Percentiles rank a stretch among this genome's conserved stretches.
These are phyloP conservation scores for Drosophila ezoana DNA, from an alignment of 2,888 invertebrate genomes.

Conservation along the genomic window DNA sequence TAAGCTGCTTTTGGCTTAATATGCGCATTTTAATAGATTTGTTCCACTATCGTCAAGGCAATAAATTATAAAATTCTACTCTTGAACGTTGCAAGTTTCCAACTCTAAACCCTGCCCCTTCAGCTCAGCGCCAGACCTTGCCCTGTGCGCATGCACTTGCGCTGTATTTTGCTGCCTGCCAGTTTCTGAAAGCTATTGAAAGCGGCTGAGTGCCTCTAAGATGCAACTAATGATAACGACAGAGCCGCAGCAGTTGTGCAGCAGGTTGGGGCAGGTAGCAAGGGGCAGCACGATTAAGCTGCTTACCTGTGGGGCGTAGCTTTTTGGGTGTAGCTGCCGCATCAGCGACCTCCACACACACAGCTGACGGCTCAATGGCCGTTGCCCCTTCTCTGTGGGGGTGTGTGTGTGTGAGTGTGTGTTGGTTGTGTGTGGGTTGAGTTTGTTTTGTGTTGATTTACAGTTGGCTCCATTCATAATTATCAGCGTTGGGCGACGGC, in stretches of 20 bases:
- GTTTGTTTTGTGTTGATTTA: constrained; percentile 74
- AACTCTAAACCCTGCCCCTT: not conserved
- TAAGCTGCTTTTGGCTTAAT: constrained; percentile 81
- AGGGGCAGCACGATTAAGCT: constrained; percentile 68
- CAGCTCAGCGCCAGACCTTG: not conserved
- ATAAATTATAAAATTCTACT: constrained; percentile 75
- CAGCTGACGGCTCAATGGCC: constrained; percentile 74
- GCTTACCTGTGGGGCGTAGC: constrained; percentile 77
- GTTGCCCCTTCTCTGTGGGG: constrained; percentile 23
- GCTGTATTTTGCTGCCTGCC: constrained; percentile 29
- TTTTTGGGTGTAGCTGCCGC: constrained; percentile 77
- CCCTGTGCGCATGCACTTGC: constrained; percentile 38
- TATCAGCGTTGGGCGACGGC: constrained; percentile 57
- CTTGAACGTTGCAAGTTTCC: constrained; percentile 8
- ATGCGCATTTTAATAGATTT: constrained; percentile 82
- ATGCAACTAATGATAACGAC: constrained; percentile 80
- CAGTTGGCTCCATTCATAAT: constrained; percentile 79
- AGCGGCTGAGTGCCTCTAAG: constrained; percentile 80
- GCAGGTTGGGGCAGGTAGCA: not conserved
- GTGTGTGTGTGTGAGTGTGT: constrained; percentile 21
- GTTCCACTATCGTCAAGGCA: constrained; percentile 81
- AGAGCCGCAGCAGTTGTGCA: constrained; percentile 17
- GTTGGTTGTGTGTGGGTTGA: constrained; percentile 64
- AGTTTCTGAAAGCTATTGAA: constrained; percentile 72
- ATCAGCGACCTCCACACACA: constrained; percentile 60